Evolutionary conservation across 2,113 vertebrate genomes (phyloP).

Genomic region (Catharus fuscescens): DNA sequence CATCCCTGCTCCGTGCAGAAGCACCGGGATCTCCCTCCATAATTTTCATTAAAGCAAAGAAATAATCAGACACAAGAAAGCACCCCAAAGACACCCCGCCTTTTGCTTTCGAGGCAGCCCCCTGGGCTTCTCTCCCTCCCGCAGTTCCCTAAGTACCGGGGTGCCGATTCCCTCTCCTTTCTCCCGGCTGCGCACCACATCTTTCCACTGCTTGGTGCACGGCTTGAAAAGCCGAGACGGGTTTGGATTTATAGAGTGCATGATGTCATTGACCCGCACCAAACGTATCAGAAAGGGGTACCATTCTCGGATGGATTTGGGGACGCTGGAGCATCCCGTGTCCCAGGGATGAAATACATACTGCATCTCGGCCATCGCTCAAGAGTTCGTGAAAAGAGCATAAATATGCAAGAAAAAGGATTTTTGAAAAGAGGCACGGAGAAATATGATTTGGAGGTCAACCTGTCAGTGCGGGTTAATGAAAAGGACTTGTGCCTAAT

Average conservation of each 20-base stretch:
- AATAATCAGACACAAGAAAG: not conserved
- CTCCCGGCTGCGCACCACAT: not conserved
- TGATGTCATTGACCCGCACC: conserved; percentile 11
- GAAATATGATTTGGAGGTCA: conserved; percentile 62
- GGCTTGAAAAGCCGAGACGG: not conserved
- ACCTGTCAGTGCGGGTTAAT: conserved; percentile 47
- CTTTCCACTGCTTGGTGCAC: not conserved
- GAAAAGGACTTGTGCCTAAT: conserved; percentile 32
- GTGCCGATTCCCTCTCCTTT: not conserved
- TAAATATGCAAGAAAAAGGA: not conserved
- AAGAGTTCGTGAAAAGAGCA: not conserved
- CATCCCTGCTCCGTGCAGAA: not conserved
- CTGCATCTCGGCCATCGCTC: fast-evolving
- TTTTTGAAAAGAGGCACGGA: not conserved
- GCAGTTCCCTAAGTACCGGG: not conserved
- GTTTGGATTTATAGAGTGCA: conserved; percentile 39
- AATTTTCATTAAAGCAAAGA: not conserved
- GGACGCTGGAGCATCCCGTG: not conserved
- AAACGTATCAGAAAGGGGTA: not conserved
- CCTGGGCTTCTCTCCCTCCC: not conserved
- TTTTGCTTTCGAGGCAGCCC: not conserved
- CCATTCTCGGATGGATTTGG: not conserved
- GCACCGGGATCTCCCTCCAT: not conserved
- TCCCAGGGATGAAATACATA: fast-evolving
- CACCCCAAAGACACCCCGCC: not conserved